Base-by-base conservation (phyloP, 2,113 vertebrate genomes). In the Holacanthus passer region DNA sequence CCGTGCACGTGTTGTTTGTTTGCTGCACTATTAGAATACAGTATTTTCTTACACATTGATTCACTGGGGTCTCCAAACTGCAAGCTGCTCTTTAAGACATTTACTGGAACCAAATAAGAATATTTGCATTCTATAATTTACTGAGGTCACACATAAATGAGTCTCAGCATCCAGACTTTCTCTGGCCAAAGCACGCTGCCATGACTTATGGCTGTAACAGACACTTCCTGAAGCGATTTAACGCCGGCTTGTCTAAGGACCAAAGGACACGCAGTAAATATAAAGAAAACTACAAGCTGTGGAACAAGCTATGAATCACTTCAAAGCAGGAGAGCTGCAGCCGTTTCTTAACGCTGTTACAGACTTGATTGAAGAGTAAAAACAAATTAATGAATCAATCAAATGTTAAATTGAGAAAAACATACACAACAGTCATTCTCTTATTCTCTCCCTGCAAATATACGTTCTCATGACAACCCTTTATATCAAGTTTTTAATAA, bases 91-190 rank as follows among this genome's bases (percentile, higher is more conserved):
- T n/a, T 27, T 12, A 45, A 22, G 37, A 31, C 17, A 24, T 32
- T 56, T 39, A 76, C 55, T 55, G 27, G 35, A 52, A 68, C 22
- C 69, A 78, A 24, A 67, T 69, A 69, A 67, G 43, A 32, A 58
- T 65, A 59, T 39, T 78, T 5, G 32, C 16, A 17, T 56, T 77
- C 12, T 72, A 14, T 32, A 43, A 65, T 22, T 20, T 11, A 14
- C 29, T 63, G 47, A 22, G 32, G 27, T 70, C 19, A 31, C 41
- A 37, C 39, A 76, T 19, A 9, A 67, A 60, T 31, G 27, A 45
- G 35, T 32, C 31, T 50, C 52, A 63, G 24, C 12, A 43, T 50
- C 9, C 4, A 14, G 56, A 59, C 35, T 22, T 29, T 59, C 5
- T 37, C 8, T 37, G 41, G 59, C 39, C 41, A 56, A 70, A 66